Evolutionary conservation across 2,888 invertebrate genomes (phyloP).

Genomic region (Meandrusa payeni): DNA sequence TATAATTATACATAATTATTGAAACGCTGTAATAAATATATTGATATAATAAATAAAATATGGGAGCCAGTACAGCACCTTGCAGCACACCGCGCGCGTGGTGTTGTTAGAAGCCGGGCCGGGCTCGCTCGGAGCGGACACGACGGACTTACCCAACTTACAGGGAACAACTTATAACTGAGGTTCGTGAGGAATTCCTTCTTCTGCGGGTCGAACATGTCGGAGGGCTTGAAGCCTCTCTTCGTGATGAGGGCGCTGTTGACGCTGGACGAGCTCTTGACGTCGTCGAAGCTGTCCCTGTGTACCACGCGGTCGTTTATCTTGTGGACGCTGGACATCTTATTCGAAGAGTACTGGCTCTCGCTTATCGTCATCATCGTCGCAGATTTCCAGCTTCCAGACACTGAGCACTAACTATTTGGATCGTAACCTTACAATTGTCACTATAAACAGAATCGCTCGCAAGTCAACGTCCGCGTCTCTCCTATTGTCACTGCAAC

Average conservation of each 20-base stretch:
- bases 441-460: too few relatives aligned
- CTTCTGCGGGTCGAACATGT: constrained; percentile 90
- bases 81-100: constrained; percentile 43
- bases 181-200: constrained; percentile 89
- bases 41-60: constrained; percentile 27
- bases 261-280: constrained; percentile 70
- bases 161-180: constrained; percentile 90
- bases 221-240: constrained; percentile 92
- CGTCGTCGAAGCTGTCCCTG: constrained; percentile 70
- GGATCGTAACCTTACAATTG: too few relatives aligned
- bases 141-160: constrained; percentile 86
- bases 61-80: constrained; percentile 40
- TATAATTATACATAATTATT: too few relatives aligned
- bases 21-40: neutral
- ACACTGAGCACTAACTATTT: constrained; percentile 34
- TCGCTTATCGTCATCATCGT: constrained; percentile 80
- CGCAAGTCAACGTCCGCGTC: constrained; percentile 24
- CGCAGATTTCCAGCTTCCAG: constrained; percentile 28
- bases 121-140: constrained; percentile 37
- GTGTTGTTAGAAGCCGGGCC: constrained; percentile 54
- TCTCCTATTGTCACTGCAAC: constrained; percentile 27
- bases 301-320: constrained; percentile 73
- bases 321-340: constrained; percentile 73
- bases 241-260: constrained; percentile 84
- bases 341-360: constrained; percentile 74